These are phyloP conservation scores for Henricia sp. DNA, from an alignment of 53 echinoderm and acorn worm species.

Conservation along the genomic window DNA sequence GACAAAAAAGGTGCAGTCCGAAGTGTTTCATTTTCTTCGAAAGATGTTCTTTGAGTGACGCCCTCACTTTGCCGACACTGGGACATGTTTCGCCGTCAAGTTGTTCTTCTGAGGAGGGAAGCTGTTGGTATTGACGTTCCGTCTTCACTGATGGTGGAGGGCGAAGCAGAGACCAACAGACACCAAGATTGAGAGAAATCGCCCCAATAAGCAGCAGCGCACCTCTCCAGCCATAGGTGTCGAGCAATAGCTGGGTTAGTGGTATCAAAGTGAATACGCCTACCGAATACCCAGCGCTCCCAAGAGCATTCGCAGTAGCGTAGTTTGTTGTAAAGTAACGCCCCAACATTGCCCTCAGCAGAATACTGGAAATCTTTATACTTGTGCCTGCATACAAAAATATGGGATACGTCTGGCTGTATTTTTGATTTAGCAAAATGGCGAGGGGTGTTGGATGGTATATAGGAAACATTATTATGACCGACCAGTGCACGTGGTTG, in stretches of 20 bases:
- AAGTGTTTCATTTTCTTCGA: neutral
- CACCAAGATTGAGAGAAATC: neutral
- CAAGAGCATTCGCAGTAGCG: neutral
- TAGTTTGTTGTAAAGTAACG: neutral
- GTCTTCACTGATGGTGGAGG: too few relatives aligned
- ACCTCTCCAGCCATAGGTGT: constrained; percentile 12
- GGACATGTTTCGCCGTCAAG: too few relatives aligned
- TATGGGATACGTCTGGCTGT: too few relatives aligned
- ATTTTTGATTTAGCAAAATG: too few relatives aligned
- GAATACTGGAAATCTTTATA: neutral
- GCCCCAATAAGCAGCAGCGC: neutral
- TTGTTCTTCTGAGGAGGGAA: too few relatives aligned
- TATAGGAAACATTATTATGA: too few relatives aligned
- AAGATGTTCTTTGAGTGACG: too few relatives aligned
- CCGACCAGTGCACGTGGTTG: too few relatives aligned
- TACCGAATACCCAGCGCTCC: neutral
- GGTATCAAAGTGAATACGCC: neutral
- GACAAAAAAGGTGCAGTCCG: neutral
- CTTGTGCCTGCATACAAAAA: neutral
- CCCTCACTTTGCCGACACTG: too few relatives aligned
- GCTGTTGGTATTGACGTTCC: too few relatives aligned
- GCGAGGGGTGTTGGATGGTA: too few relatives aligned
- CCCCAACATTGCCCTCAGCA: neutral
- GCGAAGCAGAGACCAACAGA: neutral
- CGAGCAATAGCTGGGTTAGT: neutral